Evolutionary conservation across 2,113 vertebrate species (phyloP).

Genomic region (Chascanopsetta lugubris): DNA sequence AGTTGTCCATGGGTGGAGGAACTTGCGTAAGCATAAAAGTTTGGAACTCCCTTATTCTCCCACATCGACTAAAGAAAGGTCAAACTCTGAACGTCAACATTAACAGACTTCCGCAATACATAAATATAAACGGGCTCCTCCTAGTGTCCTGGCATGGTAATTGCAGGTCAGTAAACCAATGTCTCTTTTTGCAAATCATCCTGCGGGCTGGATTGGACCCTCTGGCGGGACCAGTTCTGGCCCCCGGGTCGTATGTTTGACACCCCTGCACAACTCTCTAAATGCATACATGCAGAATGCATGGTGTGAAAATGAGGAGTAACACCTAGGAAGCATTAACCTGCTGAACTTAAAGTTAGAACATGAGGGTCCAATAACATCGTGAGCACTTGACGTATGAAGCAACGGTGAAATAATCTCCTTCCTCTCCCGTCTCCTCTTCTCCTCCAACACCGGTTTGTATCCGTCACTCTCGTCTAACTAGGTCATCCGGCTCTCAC

Average conservation of each 20-base stretch:
- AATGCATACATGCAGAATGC: background rate
- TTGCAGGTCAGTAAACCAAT: too few relatives aligned
- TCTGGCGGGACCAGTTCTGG: too few relatives aligned
- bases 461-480: slow-evolving; percentile 32
- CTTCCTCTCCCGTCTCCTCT: slow-evolving; percentile 8
- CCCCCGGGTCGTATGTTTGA: too few relatives aligned
- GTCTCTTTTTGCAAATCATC: too few relatives aligned
- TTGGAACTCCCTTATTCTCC: background rate
- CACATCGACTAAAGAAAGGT: background rate
- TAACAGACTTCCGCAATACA: background rate
- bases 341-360: background rate
- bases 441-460: slow-evolving; percentile 11
- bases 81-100: background rate
- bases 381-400: background rate
- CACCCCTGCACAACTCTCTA: too few relatives aligned
- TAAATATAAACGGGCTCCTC: background rate
- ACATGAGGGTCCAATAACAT: background rate
- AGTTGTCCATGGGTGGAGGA: background rate
- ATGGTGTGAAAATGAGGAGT: background rate
- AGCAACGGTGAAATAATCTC: background rate
- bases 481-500: slow-evolving; percentile 52
- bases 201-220: too few relatives aligned
- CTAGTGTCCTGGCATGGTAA: too few relatives aligned
- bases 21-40: background rate
- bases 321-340: background rate